Base-by-base conservation (phyloP, 2,888 invertebrate species). In the Chrysotoxum bicinctum region DNA sequence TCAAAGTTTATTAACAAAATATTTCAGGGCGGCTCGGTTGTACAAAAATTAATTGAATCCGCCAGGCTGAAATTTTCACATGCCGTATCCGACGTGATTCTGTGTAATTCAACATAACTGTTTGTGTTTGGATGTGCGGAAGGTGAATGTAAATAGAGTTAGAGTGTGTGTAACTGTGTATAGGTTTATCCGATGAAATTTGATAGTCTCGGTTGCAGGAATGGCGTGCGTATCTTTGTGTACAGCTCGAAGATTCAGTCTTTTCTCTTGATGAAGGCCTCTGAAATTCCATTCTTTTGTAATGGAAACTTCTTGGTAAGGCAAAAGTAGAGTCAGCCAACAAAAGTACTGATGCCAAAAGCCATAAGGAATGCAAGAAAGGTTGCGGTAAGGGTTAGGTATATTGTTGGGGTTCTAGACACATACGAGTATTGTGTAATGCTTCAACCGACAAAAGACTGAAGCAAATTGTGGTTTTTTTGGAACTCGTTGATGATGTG, bases 41-140 rank as follows among this genome's bases (percentile, higher is more conserved):
- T 66, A 68, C 58, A 68, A 72, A 84, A 80, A 84, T 80, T 84
- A 84, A 84, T 84, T 80, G 84, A 84, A 84, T 80, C 72, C 72
- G 48, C n/a, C 66, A 68, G 70, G 60, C 37, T 26, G 58, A 56
- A 56, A 76, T 62, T 73, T 62, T 74, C 56, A 66, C 76, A 56
- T 56, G 50, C 60, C 60, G 23, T 43, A 48, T 19, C 69, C 26
- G 58, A 64, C 32, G 45, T 69, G 69, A 70, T 62, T 80, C 62
- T 30, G 37, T 48, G 48, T 66, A 66, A 50, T 58, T 56, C 52
- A 45, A 21, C 32, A 26, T 40, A 45, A 37, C 35, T 19, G 56
- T 30, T 32, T 26, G 16, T 30, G 45, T 70, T 16, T 10, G 6
- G 26, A n/a, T 54, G 56, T 21, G 21, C 30, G 19, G 21, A 3